Base-by-base conservation (phyloP, 2,888 invertebrate species). In the Chrysolina haemoptera region DNA sequence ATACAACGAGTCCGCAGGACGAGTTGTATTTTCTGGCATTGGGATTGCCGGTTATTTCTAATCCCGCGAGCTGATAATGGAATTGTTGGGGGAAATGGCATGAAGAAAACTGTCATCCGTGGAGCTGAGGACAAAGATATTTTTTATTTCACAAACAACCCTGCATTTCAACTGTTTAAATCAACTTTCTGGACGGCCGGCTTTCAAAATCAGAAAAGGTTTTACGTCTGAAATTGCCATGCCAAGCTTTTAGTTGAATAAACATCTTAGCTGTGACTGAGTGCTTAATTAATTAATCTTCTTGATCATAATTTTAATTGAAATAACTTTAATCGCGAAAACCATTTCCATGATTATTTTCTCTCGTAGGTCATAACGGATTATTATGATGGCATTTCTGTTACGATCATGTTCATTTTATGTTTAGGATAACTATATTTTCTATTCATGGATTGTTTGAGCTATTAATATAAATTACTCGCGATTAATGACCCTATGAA, bases 311-410 rank as follows among this genome's bases (percentile, higher is more conserved):
- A 11, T 22, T 20, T 55, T 20, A 18, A 55, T 12, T 22, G 20
- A 55, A 22, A 12, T 18, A 22, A 12, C 55, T 55, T 55, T 55
- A 12, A 55, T 55, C 55, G 55, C 14, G 6, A 55, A 55, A 55
- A 55, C 55, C 22, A 20, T 22, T 18, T 55, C 4, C 55, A 55
- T 55, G 22, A 55, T 55, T 55, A 55, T 12, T 55, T 55, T 55
- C 55, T 12, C 11, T 10, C 12, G 18, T 12, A 22, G 18, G 18
- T 14, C 6, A 12, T 55, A 18, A 55, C 10, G 11, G 22, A 55
- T 20, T 55, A 55, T 55, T 55, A 20, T 55, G 12, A 12, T 20
- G 1, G 22, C 55, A 10, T 20, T 20, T 55, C 55, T 22, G 20
- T 55, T 55, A 12, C 20, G 1, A 55, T 55, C 55, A 5, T 55